phyloP scores from a whole-genome alignment of 1,140 invertebrate species.

The Lethrus apterus region DNA sequence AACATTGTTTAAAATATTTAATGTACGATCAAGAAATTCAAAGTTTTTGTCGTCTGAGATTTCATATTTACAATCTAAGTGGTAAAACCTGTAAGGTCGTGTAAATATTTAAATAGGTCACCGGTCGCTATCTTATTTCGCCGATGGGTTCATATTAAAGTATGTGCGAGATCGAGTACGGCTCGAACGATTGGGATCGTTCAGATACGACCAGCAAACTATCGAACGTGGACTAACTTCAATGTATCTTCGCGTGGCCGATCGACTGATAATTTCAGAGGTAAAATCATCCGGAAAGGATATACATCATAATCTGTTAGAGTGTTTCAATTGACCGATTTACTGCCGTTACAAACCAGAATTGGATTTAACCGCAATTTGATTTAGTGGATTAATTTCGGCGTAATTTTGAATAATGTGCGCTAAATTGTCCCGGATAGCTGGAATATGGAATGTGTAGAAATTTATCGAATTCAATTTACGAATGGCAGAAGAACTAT shows the following conservation, averaged over 20 bases:
- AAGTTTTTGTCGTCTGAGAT: no score
- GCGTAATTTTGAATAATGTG: slow-evolving; percentile 29
- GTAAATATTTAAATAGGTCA: slow-evolving; percentile 1
- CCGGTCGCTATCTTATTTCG: not conserved
- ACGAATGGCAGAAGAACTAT: not conserved
- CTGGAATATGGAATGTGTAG: slow-evolving; percentile 1
- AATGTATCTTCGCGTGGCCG: not conserved
- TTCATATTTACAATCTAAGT: slow-evolving; percentile 1
- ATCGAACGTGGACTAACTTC: not conserved
- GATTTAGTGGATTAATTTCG: slow-evolving; percentile 32
- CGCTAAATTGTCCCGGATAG: slow-evolving; percentile 8
- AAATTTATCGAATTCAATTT: slow-evolving; percentile 11
- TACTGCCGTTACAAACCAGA: slow-evolving; percentile 22
- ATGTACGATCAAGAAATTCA: no score
- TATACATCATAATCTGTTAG: no score
- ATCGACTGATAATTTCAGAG: not conserved
- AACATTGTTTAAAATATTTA: no score
- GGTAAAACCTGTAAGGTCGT: not conserved
- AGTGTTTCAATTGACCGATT: slow-evolving; percentile 28
- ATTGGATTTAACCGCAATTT: slow-evolving; percentile 25
- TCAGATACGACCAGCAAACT: not conserved
- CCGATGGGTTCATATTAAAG: not conserved
- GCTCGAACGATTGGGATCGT: not conserved
- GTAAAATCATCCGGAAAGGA: no score
- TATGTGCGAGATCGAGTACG: not conserved